Evolutionary conservation across 2,888 invertebrate genomes (phyloP).

Genomic region (Laspeyria flexula): DNA sequence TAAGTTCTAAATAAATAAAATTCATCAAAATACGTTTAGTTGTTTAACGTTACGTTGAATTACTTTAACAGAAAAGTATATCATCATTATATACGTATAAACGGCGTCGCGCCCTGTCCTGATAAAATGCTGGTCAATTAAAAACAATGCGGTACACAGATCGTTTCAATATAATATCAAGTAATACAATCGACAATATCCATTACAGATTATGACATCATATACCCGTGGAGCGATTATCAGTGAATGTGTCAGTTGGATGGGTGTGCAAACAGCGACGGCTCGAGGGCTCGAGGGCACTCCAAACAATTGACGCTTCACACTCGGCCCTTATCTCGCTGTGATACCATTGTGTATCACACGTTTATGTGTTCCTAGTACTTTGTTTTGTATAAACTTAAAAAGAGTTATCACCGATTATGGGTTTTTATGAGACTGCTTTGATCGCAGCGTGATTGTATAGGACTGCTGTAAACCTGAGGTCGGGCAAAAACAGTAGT

Average conservation of each 20-base stretch:
- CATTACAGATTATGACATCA: slow-evolving; percentile 10
- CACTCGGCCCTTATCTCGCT: slow-evolving; percentile 37
- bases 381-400: slow-evolving; percentile 3
- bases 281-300: slow-evolving; percentile 33
- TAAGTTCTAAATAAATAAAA: too few relatives aligned
- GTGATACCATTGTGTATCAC: slow-evolving; percentile 29
- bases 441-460: too few relatives aligned
- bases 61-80: too few relatives aligned
- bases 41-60: too few relatives aligned
- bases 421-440: too few relatives aligned
- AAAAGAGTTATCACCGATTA: not conserved
- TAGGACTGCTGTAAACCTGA: too few relatives aligned
- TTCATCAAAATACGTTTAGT: too few relatives aligned
- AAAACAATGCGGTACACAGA: not conserved
- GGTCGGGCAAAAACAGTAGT: too few relatives aligned
- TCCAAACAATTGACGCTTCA: slow-evolving; percentile 41
- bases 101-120: too few relatives aligned
- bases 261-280: slow-evolving; percentile 38
- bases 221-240: slow-evolving; percentile 17
- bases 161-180: not conserved
- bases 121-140: not conserved
- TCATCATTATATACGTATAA: too few relatives aligned
- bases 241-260: slow-evolving; percentile 30
- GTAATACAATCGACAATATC: not conserved
- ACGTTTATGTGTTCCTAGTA: slow-evolving; percentile 30